Conservation (phyloP, 2,113 vertebrate genomes). For the Oryctolagus cuniculus region mOryCun1.1 NC_091439.1:123173501-123174000, state of each 20-base stretch:
- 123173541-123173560: neutral
- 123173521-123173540: neutral
- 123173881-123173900: neutral
- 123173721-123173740: neutral
- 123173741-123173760: neutral
- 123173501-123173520: neutral
- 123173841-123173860: neutral
- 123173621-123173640: neutral
- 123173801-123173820: conserved; percentile 31
- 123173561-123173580: neutral
- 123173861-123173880: neutral
- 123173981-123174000: conserved; percentile 20
- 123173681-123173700: too few species aligned
- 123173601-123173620: neutral
- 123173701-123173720: neutral
- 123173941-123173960: conserved; percentile 25
- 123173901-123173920: conserved; percentile 14
- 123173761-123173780: conserved; percentile 23
- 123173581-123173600: neutral
- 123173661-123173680: too few species aligned
- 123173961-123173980: conserved; percentile 43
- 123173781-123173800: conserved; percentile 28
- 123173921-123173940: conserved; percentile 37
- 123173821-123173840: neutral
- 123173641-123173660: too few species aligned